A percentile compares a stretch with the other conserved stretches of the same genome.
phyloP scores from a whole-genome alignment of 2,888 invertebrate species.

The Phasia obesa region DNA sequence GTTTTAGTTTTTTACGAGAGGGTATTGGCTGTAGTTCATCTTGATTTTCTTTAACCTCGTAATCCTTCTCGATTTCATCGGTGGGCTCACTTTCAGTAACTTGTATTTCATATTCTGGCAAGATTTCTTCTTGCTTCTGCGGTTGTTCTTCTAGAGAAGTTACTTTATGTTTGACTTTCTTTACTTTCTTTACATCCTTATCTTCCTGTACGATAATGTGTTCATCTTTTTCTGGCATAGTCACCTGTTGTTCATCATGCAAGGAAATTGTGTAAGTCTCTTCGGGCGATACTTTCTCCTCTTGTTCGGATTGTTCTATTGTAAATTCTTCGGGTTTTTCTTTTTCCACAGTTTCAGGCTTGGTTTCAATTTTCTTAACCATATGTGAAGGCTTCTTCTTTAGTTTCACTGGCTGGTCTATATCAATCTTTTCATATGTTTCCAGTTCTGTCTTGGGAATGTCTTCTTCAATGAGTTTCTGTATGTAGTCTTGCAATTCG shows the following conservation, averaged over 20 bases:
- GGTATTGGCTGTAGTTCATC: constrained; percentile 71
- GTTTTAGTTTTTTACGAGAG: constrained; percentile 67
- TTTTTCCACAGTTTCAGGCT: constrained; percentile 67
- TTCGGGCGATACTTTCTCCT: constrained; percentile 56
- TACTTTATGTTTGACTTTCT: constrained; percentile 67
- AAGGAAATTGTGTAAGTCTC: constrained; percentile 28
- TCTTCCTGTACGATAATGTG: constrained; percentile 77
- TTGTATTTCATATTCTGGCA: constrained; percentile 43
- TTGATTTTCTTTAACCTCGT: constrained; percentile 44
- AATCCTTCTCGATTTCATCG: constrained; percentile 72
- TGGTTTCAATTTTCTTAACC: constrained; percentile 69
- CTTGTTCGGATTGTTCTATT: constrained; percentile 16
- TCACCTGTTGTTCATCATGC: constrained; percentile 48
- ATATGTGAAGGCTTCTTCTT: constrained; percentile 66
- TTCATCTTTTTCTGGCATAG: constrained; percentile 22
- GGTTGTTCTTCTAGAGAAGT: constrained; percentile 82
- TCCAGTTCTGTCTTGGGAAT: constrained; percentile 82
- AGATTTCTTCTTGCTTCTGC: constrained; percentile 49
- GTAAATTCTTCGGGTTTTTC: constrained; percentile 26
- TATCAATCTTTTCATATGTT: constrained; percentile 81
- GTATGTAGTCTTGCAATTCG: constrained; percentile 80
- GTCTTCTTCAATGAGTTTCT: constrained; percentile 80
- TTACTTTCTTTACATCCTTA: constrained; percentile 56
- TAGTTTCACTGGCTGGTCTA: constrained; percentile 74
- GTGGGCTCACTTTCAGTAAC: constrained; percentile 52